These are phyloP conservation scores for Amphiduros pacificus DNA, from an alignment of 2,888 invertebrate species.

Conservation along the genomic window DNA sequence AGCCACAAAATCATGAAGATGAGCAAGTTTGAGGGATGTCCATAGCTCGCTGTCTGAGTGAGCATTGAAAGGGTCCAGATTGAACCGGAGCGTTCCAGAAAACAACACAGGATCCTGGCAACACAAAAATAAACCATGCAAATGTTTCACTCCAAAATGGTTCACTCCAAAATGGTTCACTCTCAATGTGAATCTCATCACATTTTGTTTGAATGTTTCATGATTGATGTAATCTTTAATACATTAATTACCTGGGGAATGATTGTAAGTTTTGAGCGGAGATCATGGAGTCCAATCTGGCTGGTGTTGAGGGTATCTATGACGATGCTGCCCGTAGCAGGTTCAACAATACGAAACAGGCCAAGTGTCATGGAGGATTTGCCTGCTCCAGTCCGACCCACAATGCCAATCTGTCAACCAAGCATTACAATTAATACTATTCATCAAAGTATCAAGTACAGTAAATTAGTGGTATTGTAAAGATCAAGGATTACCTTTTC, in stretches of 20 bases:
- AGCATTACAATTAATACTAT: neutral
- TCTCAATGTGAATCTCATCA: too few relatives aligned
- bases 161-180: too few relatives aligned
- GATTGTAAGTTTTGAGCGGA: neutral
- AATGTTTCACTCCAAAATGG: too few relatives aligned
- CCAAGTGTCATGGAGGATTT: neutral
- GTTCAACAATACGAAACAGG: neutral
- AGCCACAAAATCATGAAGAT: conserved; percentile 7
- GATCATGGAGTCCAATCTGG: neutral
- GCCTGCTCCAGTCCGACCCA: neutral
- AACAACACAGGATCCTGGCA: conserved; percentile 17
- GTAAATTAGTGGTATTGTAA: too few relatives aligned
- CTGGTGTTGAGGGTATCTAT: neutral
- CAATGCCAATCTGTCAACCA: neutral
- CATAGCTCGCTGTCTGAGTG: conserved; percentile 7
- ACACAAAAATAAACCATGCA: too few relatives aligned
- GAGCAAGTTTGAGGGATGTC: neutral
- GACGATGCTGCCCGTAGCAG: neutral
- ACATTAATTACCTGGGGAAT: neutral
- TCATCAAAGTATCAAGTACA: neutral
- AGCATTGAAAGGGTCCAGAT: conserved; percentile 13
- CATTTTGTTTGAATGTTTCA: too few relatives aligned
- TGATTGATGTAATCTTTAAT: too few relatives aligned
- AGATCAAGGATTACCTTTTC: conserved; percentile 6
- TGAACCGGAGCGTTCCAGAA: conserved; percentile 3